Percentiles rank a stretch among this genome's conserved stretches.
Conservation (phyloP, 2,888 invertebrate genomes). For the Melieria picta region DNA sequence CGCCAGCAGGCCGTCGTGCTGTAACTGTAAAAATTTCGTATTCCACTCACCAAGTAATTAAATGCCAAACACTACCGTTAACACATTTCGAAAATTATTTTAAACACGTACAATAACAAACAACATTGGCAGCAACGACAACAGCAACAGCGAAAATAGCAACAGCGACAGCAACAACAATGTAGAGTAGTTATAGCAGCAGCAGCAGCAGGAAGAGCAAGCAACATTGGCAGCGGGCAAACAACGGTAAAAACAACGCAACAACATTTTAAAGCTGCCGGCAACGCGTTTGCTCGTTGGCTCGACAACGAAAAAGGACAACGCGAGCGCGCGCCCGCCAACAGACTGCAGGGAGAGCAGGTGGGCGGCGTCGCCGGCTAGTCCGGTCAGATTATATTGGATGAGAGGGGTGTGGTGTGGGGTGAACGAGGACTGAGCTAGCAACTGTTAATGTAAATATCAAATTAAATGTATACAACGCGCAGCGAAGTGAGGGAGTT, state of each 20-base stretch:
- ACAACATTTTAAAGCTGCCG: too few species aligned
- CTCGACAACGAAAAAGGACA: too few species aligned
- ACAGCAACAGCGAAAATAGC: not conserved
- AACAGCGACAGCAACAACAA: conserved; percentile 37
- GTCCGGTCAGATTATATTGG: not conserved
- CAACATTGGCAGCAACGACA: conserved; percentile 36
- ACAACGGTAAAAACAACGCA: not conserved
- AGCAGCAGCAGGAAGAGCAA: not conserved
- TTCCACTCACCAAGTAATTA: conserved; percentile 63
- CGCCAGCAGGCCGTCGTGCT: not conserved
- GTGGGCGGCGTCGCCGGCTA: not conserved
- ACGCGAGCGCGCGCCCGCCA: not conserved
- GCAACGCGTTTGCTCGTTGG: too few species aligned
- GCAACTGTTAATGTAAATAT: conserved; percentile 5
- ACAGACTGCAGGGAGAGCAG: not conserved
- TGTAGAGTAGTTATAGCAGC: not conserved
- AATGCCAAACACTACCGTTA: conserved; percentile 63
- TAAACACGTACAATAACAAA: conserved; percentile 54
- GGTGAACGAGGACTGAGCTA: not conserved
- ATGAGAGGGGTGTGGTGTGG: too few species aligned
- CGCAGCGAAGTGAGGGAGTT: too few species aligned
- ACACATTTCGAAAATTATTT: conserved; percentile 63
- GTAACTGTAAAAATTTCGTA: conserved; percentile 49
- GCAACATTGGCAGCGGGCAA: not conserved
- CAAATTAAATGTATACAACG: conserved; percentile 12